These are phyloP conservation scores for Cacatua alba DNA, from an alignment of 2,113 vertebrate species.

Conservation along the genomic window DNA sequence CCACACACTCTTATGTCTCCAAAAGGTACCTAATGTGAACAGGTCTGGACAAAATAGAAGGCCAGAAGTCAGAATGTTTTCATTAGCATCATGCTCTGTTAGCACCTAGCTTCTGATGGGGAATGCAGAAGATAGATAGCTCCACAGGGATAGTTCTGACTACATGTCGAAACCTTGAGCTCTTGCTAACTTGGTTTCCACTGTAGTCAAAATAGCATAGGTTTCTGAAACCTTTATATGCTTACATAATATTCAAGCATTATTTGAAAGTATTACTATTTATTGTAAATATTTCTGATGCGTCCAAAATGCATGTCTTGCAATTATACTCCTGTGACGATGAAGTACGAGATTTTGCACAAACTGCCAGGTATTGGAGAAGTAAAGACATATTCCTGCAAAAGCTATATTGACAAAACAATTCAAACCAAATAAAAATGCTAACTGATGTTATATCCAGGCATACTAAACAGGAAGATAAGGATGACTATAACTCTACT, in stretches of 20 bases:
- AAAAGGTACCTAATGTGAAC: background rate
- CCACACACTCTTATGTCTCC: background rate
- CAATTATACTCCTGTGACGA: background rate
- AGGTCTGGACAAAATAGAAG: background rate
- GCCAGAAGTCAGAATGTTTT: background rate
- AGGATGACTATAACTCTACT: background rate
- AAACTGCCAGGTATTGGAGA: background rate
- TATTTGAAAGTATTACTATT: background rate
- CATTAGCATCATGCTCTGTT: rapidly evolving
- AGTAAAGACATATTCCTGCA: background rate
- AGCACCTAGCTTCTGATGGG: background rate
- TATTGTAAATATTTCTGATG: background rate
- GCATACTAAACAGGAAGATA: background rate
- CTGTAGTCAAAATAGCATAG: background rate
- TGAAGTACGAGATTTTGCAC: background rate
- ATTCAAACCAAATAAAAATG: background rate
- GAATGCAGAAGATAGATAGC: background rate
- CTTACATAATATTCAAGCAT: background rate
- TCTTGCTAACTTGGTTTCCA: background rate
- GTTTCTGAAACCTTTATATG: background rate
- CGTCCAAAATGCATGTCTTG: background rate
- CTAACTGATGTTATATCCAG: background rate
- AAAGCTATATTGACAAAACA: background rate
- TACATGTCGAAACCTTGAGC: background rate
- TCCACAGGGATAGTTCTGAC: background rate